Evolutionary conservation across 1,140 invertebrate species (phyloP).

Genomic region (Archivesica marissinica): DNA sequence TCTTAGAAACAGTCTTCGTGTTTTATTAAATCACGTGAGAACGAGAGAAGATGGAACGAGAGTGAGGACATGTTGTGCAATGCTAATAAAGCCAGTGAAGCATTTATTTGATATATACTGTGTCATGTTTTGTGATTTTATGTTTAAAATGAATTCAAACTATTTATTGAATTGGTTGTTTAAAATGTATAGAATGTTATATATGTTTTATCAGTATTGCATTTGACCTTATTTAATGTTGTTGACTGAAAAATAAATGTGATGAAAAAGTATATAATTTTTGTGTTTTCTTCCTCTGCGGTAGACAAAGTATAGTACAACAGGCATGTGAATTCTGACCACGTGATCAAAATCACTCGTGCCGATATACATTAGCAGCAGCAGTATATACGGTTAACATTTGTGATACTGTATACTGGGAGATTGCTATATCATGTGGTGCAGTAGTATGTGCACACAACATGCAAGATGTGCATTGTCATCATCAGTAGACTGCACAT

Average conservation of each 20-base stretch:
- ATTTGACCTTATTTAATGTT: constrained; percentile 12
- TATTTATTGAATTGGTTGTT: constrained; percentile 10
- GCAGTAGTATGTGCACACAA: no score
- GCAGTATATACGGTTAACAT: no score
- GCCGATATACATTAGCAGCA: no score
- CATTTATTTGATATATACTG: neutral
- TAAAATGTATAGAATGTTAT: constrained; percentile 15
- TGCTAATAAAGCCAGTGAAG: constrained; percentile 1
- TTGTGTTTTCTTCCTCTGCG: no score
- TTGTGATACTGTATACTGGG: no score
- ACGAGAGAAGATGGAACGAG: neutral
- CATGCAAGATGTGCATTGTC: no score
- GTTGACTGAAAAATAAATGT: neutral
- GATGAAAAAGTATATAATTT: neutral
- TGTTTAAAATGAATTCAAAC: neutral
- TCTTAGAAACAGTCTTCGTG: neutral
- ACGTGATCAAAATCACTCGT: no score
- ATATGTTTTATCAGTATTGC: constrained; percentile 22
- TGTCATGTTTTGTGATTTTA: neutral
- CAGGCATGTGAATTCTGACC: no score
- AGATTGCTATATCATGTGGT: no score
- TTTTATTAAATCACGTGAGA: neutral
- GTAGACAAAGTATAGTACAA: no score
- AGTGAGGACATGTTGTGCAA: neutral
- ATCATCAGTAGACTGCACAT: no score